Base-by-base conservation (phyloP, 2,797 vertebrate genomes). In the Microcaecilia unicolor region DNA sequence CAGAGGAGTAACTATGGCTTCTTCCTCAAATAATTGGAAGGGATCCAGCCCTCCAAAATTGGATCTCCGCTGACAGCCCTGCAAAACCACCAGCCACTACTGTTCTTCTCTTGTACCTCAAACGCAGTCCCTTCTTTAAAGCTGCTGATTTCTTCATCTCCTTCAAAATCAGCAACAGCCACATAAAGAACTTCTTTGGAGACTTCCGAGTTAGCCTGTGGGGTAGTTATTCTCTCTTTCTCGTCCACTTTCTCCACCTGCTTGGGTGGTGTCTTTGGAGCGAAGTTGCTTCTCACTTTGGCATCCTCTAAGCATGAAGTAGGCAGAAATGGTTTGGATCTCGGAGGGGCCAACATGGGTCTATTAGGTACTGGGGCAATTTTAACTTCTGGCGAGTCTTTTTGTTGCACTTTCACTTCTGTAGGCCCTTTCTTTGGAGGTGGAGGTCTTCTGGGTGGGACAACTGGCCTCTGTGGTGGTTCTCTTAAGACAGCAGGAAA, bases 61-160 rank as follows among this genome's bases (percentile, higher is more conserved):
- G 70, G 64, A 6, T 86, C 90, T 27, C 80, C 84, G 1, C 83
- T 77, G 29, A 91, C 66, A 9, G 89, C 90, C 72, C 90, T 96
- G 82, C 96, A 99, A 76, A 98, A 93, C 96, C 96, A 97, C 96
- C 96, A 99, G 40, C 96, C 96, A 0, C 77, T 94, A 82, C 69
- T 85, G 59, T 83, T 95, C 64, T 85, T 95, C 42, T 98, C 96
- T 3, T 88, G 64, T 48, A 98, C 93, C 57, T 97, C 89, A 22
- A 99, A 98, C 56, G 95, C 72, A 0, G 92, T 87, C 21, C 96
- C 96, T 58, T 94, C 89, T 70, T 92, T 92, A 78, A 99, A 98
- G 67, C 89, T 67, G 38, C 88, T 79, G 4, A 92, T 89, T 37
- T 93, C 92, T 13, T 93, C 92, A 0, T 98, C 95, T 0, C 95